Base-by-base conservation (phyloP, 2,888 invertebrate species). In the Pristionchus exspectatus region DNA sequence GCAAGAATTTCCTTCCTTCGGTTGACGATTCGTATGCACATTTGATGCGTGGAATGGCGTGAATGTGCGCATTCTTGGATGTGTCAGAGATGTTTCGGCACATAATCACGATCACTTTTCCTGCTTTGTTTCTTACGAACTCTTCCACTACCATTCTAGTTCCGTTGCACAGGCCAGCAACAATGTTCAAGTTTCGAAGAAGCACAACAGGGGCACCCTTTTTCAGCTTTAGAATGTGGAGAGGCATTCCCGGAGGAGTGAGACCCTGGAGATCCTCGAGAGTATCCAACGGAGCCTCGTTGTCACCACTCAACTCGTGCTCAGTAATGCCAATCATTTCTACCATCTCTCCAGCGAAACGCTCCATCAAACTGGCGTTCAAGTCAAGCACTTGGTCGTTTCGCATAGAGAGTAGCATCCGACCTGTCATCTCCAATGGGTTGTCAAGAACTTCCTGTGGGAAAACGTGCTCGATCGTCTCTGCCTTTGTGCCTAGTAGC, bases 141-240 rank as follows among this genome's bases (percentile, higher is more conserved):
- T 87, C 83, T 33, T 63, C 72, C 0, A 92, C 90, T 24, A 85
- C n/a, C n/a, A 92, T 54, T 50, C 88, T 33, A 24, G 90, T 91
- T 18, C 92, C 92, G 90, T 92, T 92, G 54, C 93, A 93, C 12
- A 92, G 54, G 0, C 92, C 92, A 77, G 89, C 74, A 10, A 69
- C 56, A 16, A 91, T 90, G 84, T 88, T 92, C 7, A 92, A 50
- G 69, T 93, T 92, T 54, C 91, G n/a, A 5, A 92, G 33, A 14
- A 92, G 33, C 77, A 93, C 91, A 0, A 92, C 91, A n/a, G 87
- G 89, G 24, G 81, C 69, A 85, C 91, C 83, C 30, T 66, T 77
- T 63, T 89, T 91, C n/a, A 92, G 74, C 5, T 63, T 81, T 38
- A 92, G 77, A 77, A 56, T 33, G 44, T 92, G 90, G 18, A 66